Evolutionary conservation across 2,888 invertebrate species (phyloP).

Genomic region (Aphidius colemani): DNA sequence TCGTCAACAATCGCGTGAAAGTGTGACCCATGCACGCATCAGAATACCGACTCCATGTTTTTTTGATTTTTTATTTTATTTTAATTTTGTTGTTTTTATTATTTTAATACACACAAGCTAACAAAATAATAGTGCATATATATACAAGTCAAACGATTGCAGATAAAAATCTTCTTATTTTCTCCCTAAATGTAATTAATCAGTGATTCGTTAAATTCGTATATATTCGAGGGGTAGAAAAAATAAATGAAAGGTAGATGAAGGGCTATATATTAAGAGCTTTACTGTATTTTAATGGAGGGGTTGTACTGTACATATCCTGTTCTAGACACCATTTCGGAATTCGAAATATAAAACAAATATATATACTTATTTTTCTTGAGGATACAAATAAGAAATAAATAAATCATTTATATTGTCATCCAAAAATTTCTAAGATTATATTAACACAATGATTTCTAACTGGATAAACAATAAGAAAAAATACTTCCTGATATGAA

Average conservation of each 20-base stretch:
- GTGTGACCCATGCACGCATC: constrained; percentile 7
- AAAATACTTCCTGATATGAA: too few relatives aligned
- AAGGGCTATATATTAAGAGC: constrained; percentile 49
- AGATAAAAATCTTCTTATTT: constrained; percentile 32
- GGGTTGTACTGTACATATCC: constrained; percentile 28
- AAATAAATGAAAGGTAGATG: constrained; percentile 10
- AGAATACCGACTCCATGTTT: neutral
- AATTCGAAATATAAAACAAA: too few relatives aligned
- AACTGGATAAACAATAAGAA: too few relatives aligned
- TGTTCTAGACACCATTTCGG: neutral
- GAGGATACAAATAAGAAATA: too few relatives aligned
- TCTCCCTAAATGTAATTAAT: constrained; percentile 43
- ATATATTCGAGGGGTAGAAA: constrained; percentile 14
- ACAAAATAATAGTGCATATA: neutral
- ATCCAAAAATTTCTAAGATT: too few relatives aligned
- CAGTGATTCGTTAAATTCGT: constrained; percentile 46
- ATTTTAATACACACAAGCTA: too few relatives aligned
- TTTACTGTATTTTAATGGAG: constrained; percentile 49
- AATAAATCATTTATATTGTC: too few relatives aligned
- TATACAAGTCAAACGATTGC: constrained; percentile 3
- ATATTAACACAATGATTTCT: too few relatives aligned
- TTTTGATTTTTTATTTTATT: neutral
- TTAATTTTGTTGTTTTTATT: too few relatives aligned
- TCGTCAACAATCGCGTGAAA: constrained; percentile 5
- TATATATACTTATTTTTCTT: too few relatives aligned